Conservation (phyloP, 2,888 invertebrate species). For the Bombylius discolor region DNA sequence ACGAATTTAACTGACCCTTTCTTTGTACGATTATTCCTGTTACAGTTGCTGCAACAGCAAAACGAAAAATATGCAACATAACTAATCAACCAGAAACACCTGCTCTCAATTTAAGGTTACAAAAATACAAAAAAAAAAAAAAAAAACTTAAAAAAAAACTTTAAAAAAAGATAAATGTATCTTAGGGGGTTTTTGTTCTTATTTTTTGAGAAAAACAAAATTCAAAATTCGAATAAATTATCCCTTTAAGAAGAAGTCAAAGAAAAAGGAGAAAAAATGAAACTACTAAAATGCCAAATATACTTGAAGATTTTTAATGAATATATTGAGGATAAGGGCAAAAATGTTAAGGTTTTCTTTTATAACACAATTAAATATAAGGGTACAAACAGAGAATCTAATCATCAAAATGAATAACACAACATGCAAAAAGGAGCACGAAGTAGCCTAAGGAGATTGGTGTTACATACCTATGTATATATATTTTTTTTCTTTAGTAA, state of each 20-base stretch:
- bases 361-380: neutral
- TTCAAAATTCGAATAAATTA: neutral
- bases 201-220: neutral
- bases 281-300: neutral
- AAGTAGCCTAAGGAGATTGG: conserved; percentile 6
- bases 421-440: neutral
- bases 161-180: neutral
- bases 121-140: neutral
- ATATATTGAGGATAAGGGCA: neutral
- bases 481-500: neutral
- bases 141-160: neutral
- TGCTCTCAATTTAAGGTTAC: conserved; percentile 11
- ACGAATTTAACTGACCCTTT: neutral
- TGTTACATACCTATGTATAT: neutral
- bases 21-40: too few relatives aligned
- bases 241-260: neutral
- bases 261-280: too few relatives aligned
- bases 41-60: too few relatives aligned
- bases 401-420: neutral
- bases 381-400: neutral
- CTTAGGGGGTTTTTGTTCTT: too few relatives aligned
- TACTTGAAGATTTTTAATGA: neutral
- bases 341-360: neutral
- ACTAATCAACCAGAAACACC: conserved; percentile 13
- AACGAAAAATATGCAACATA: neutral